These are phyloP conservation scores for Porphyrio hochstetteri DNA, from an alignment of 2,113 vertebrate species.

Conservation along the genomic window DNA sequence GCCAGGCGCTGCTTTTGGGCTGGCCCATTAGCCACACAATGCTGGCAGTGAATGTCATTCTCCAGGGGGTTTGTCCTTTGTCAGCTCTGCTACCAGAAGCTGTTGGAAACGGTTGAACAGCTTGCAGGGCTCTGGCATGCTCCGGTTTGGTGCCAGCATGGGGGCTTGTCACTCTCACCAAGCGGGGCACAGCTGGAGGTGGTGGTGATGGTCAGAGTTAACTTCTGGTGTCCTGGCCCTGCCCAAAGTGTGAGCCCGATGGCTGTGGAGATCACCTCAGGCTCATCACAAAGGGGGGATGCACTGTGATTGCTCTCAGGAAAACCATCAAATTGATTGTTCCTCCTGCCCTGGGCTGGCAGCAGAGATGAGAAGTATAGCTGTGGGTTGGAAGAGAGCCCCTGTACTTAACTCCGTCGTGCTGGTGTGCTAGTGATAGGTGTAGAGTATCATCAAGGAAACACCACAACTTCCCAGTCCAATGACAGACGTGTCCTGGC, in stretches of 20 bases:
- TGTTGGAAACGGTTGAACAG: too few species aligned
- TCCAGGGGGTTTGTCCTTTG: not conserved
- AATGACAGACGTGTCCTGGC: too few species aligned
- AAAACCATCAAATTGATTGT: not conserved
- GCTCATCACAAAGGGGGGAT: not conserved
- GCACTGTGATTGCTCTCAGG: not conserved
- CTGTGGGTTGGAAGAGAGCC: not conserved
- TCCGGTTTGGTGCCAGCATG: fast-evolving
- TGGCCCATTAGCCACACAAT: fast-evolving
- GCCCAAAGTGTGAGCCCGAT: not conserved
- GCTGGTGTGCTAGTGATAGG: not conserved
- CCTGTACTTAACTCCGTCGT: not conserved
- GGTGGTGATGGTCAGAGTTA: not conserved
- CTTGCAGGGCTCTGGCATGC: fast-evolving
- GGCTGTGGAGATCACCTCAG: not conserved
- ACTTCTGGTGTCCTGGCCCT: not conserved
- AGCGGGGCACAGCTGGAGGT: not conserved
- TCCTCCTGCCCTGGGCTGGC: not conserved
- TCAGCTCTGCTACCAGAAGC: too few species aligned
- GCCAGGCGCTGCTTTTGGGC: not conserved
- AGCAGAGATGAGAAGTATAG: not conserved
- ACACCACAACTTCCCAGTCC: not conserved
- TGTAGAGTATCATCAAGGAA: not conserved
- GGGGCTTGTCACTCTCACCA: fast-evolving
- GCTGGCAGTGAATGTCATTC: not conserved